Conservation (phyloP, 2,113 vertebrate genomes). For the Equus przewalskii region DNA sequence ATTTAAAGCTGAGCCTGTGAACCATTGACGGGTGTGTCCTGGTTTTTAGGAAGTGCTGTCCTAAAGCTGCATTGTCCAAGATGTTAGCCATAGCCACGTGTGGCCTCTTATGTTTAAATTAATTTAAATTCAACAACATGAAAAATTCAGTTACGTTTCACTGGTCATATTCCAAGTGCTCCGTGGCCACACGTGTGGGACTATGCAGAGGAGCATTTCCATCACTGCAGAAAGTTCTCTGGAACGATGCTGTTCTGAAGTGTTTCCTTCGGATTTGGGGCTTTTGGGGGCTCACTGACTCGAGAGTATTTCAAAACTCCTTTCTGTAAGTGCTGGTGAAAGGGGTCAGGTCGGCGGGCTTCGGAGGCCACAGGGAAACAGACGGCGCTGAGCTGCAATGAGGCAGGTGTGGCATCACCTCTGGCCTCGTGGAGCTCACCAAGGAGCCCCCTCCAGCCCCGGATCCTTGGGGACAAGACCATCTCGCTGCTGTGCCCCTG, state of each 20-base stretch:
- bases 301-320: neutral
- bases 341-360: conserved; percentile 6
- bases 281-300: neutral
- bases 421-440: neutral
- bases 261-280: neutral
- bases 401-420: conserved; percentile 13
- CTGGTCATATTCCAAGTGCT: accelerated
- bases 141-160: neutral
- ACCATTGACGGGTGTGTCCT: neutral
- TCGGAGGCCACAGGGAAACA: neutral
- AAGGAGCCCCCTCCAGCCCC: neutral
- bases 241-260: neutral
- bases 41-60: too few relatives aligned
- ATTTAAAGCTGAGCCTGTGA: neutral
- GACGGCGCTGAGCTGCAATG: neutral
- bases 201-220: accelerated
- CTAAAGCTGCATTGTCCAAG: neutral
- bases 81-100: accelerated
- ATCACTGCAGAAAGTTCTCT: neutral
- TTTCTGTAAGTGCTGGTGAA: neutral
- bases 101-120: neutral
- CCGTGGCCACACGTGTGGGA: accelerated
- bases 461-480: neutral
- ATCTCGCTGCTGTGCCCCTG: neutral
- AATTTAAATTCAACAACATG: neutral